A percentile compares a stretch with the other conserved stretches of the same genome.
Conservation (phyloP, 2,113 vertebrate genomes). For the Ptychochromis oligacanthus region DNA sequence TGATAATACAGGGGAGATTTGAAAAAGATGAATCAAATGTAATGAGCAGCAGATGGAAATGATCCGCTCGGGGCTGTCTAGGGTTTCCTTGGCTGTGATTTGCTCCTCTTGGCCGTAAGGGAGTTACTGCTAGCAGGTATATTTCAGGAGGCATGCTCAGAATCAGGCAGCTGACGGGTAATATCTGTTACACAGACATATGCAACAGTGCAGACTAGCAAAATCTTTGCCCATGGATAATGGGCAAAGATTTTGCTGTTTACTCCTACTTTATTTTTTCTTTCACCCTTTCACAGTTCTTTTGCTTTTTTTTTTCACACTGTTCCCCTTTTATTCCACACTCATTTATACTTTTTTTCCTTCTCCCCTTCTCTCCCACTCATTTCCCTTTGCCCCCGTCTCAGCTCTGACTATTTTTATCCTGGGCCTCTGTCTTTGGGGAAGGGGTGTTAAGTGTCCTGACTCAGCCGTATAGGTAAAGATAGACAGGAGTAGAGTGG, state of each 20-base stretch:
- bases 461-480: conserved; percentile 18
- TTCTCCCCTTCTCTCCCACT: not conserved
- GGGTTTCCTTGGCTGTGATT: conserved; percentile 50
- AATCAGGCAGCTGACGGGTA: conserved; percentile 46
- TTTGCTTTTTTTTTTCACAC: not conserved
- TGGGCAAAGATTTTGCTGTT: not conserved
- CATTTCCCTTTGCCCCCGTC: not conserved
- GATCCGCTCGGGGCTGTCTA: not conserved
- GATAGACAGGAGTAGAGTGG: not conserved
- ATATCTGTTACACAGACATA: conserved; percentile 47
- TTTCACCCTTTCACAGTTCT: not conserved
- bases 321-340: not conserved
- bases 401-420: conserved; percentile 62
- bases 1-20: conserved; percentile 6
- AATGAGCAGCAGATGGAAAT: conserved; percentile 42
- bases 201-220: not conserved
- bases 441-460: not conserved
- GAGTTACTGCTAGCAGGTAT: conserved; percentile 51
- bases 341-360: too few relatives aligned
- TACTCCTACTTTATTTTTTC: not conserved
- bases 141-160: conserved; percentile 55
- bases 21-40: conserved; percentile 25
- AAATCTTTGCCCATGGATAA: conserved; percentile 1
- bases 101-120: not conserved
- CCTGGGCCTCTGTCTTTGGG: conserved; percentile 2